Percentiles rank a stretch among this genome's conserved stretches.
Conservation (phyloP, 2,888 invertebrate species). For the Ophioninae sp. region DNA sequence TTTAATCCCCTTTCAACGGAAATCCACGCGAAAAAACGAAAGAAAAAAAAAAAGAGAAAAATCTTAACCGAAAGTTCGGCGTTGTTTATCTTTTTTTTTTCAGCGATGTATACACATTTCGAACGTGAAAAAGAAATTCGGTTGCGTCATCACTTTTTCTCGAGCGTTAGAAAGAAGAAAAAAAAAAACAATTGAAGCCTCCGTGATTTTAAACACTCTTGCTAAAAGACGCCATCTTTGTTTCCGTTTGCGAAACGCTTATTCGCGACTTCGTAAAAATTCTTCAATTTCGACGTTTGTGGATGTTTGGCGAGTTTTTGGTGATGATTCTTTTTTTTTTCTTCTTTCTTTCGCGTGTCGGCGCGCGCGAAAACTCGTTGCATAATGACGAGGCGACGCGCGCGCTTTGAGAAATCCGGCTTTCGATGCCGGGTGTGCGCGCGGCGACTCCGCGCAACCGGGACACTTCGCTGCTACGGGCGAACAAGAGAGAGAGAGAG, state of each 20-base stretch:
- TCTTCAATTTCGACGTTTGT: background rate
- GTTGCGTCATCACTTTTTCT: constrained; percentile 9
- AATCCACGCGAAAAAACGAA: too few species aligned
- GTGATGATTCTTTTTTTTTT: background rate
- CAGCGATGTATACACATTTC: background rate
- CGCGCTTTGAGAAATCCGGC: constrained; percentile 66
- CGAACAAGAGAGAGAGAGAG: background rate
- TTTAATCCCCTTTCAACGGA: too few species aligned
- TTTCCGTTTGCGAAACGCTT: background rate
- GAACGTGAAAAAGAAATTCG: background rate
- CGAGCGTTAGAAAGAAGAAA: background rate
- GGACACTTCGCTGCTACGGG: constrained; percentile 3
- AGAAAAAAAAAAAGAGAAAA: too few species aligned
- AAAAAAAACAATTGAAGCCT: background rate
- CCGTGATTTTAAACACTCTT: background rate
- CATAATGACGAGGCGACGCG: constrained; percentile 76
- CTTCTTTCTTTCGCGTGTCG: constrained; percentile 15
- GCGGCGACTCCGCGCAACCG: constrained; percentile 33
- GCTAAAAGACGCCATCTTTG: constrained; percentile 1
- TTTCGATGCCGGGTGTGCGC: constrained; percentile 42
- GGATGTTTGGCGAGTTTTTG: background rate
- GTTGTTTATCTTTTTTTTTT: background rate
- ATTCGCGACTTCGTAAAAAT: background rate
- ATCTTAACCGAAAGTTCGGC: too few species aligned
- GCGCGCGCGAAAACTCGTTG: constrained; percentile 69